Conservation (phyloP, 1,140 invertebrate species). For the Lasaia peninsularis region DNA sequence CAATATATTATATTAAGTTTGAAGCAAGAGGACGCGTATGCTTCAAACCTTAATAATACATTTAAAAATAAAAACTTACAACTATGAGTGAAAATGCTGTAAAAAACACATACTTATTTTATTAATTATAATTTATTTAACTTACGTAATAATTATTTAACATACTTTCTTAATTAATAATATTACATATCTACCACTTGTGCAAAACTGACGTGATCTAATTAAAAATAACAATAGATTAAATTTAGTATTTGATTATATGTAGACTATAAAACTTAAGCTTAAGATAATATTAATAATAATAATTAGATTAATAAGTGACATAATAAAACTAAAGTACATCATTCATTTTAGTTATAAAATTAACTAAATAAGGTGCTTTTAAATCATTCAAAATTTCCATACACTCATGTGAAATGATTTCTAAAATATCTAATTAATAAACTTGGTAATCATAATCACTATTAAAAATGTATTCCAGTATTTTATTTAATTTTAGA, state of each 20-base stretch:
- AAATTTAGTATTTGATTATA: neutral
- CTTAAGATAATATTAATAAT: conserved; percentile 9
- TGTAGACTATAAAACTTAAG: neutral
- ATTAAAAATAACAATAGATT: neutral
- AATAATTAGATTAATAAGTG: neutral
- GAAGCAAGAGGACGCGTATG: conserved; percentile 70
- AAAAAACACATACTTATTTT: conserved; percentile 33
- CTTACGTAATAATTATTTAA: conserved; percentile 16
- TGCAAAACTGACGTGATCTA: conserved; percentile 38
- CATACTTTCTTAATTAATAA: conserved; percentile 15
- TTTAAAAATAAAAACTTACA: conserved; percentile 25
- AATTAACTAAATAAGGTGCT: conserved; percentile 36
- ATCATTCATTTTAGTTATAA: conserved; percentile 39
- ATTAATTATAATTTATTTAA: conserved; percentile 12
- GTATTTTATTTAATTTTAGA: too few species aligned
- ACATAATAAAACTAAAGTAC: conserved; percentile 27
- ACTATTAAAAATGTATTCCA: too few species aligned
- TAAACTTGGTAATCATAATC: too few species aligned
- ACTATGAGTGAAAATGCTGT: conserved; percentile 59
- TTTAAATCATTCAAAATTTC: conserved; percentile 12
- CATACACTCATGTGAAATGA: neutral
- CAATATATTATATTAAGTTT: conserved; percentile 34
- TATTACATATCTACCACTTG: conserved; percentile 32
- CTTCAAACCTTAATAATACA: conserved; percentile 41
- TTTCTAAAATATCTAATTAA: neutral